These are phyloP conservation scores for Thyatira batis DNA, from an alignment of 2,888 invertebrate genomes.

Conservation along the genomic window DNA sequence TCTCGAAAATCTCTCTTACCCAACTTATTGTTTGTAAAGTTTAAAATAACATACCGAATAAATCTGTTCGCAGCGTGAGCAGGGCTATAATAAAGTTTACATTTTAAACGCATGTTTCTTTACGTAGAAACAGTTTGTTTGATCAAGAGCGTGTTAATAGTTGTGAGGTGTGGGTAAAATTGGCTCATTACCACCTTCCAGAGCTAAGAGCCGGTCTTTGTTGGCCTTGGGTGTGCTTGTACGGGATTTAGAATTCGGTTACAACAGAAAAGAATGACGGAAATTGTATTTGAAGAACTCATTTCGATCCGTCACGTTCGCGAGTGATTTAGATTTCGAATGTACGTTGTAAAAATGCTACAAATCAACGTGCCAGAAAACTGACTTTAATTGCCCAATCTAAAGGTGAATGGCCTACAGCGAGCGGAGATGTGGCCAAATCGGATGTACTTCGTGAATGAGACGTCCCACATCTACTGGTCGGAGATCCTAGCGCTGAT, in stretches of 20 bases:
- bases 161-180: conserved; percentile 45
- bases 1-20: neutral
- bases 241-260: conserved; percentile 39
- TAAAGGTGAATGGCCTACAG: conserved; percentile 56
- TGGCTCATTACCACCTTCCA: conserved; percentile 55
- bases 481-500: conserved; percentile 42
- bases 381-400: conserved; percentile 55
- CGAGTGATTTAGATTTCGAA: conserved; percentile 21
- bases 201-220: conserved; percentile 50
- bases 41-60: neutral
- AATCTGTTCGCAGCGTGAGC: neutral
- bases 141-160: conserved; percentile 43
- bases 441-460: conserved; percentile 65
- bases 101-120: conserved; percentile 10
- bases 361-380: conserved; percentile 42
- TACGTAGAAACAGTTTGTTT: conserved; percentile 36
- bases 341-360: conserved; percentile 6
- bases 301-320: conserved; percentile 13
- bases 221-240: conserved; percentile 44
- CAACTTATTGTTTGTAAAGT: neutral
- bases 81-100: conserved; percentile 12
- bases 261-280: conserved; percentile 21
- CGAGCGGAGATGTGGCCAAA: conserved; percentile 32
- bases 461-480: conserved; percentile 52
- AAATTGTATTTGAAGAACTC: conserved; percentile 19